Percentiles rank a stretch among this genome's conserved stretches.
Conservation (phyloP, 2,113 vertebrate genomes). For the Sinocyclocheilus anophthalmus region DNA sequence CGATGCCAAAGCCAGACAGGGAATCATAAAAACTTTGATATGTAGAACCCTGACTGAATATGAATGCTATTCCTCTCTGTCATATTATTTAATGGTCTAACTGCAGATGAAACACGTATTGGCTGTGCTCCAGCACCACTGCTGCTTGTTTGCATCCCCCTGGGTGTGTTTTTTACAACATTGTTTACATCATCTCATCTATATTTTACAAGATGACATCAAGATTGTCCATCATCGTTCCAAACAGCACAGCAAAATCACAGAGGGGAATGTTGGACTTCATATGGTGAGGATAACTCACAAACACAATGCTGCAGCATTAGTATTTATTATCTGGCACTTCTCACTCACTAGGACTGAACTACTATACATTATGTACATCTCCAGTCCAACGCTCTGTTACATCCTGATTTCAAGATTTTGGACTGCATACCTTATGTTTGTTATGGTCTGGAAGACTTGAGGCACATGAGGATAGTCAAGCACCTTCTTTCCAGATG, state of each 20-base stretch:
- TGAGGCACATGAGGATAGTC: background rate
- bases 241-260: background rate
- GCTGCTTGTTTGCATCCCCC: background rate
- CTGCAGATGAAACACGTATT: slow-evolving; percentile 2
- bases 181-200: slow-evolving; percentile 24
- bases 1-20: slow-evolving; percentile 19
- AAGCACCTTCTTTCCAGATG: slow-evolving; percentile 25
- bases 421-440: background rate
- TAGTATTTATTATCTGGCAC: background rate
- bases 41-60: slow-evolving; percentile 33
- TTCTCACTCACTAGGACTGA: background rate
- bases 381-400: background rate
- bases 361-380: background rate
- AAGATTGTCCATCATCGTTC: slow-evolving; percentile 11
- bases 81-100: slow-evolving; percentile 26
- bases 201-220: slow-evolving; percentile 24
- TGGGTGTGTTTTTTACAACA: slow-evolving; percentile 5
- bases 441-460: background rate
- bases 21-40: slow-evolving; percentile 29
- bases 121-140: background rate
- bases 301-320: background rate
- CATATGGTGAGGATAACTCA: background rate
- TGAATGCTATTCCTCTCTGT: slow-evolving; percentile 24
- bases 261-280: background rate
- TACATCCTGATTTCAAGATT: background rate